These are phyloP conservation scores for Epirrhoe alternata DNA, from an alignment of 2,888 invertebrate species.

Conservation along the genomic window DNA sequence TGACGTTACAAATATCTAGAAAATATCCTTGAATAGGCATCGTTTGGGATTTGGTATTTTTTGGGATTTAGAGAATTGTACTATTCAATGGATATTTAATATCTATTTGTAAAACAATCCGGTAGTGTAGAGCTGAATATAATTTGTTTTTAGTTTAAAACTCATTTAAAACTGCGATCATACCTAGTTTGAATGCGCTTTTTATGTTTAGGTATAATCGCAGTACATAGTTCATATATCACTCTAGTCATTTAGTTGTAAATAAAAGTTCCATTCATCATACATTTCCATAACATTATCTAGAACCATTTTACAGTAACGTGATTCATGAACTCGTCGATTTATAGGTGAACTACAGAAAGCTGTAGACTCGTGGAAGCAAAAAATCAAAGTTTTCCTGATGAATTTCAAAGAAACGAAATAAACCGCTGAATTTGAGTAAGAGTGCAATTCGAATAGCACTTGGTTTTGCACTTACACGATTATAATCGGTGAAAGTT, in stretches of 20 bases:
- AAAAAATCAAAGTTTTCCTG: conserved; percentile 64
- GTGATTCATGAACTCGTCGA: conserved; percentile 34
- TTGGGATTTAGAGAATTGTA: too few species aligned
- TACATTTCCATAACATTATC: conserved; percentile 8
- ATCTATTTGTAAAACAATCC: background rate
- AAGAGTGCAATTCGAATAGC: conserved; percentile 35
- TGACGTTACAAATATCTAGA: conserved; percentile 3
- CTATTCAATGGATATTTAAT: background rate
- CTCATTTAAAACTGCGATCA: background rate
- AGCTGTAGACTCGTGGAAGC: conserved; percentile 50
- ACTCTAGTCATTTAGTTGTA: background rate
- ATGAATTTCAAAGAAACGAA: conserved; percentile 58
- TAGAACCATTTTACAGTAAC: conserved; percentile 4
- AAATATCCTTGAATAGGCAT: conserved; percentile 2
- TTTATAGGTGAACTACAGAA: conserved; percentile 60
- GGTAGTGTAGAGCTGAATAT: too few species aligned
- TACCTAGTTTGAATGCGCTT: background rate
- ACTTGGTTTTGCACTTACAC: conserved; percentile 24
- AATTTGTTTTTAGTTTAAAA: background rate
- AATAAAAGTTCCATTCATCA: conserved; percentile 3
- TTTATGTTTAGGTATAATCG: conserved; percentile 11
- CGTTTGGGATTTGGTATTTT: too few species aligned
- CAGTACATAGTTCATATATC: conserved; percentile 4
- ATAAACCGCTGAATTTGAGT: conserved; percentile 38
- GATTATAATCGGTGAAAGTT: conserved; percentile 21